Evolutionary conservation across 2,888 invertebrate species (phyloP).

Genomic region (Odontocerum albicorne): DNA sequence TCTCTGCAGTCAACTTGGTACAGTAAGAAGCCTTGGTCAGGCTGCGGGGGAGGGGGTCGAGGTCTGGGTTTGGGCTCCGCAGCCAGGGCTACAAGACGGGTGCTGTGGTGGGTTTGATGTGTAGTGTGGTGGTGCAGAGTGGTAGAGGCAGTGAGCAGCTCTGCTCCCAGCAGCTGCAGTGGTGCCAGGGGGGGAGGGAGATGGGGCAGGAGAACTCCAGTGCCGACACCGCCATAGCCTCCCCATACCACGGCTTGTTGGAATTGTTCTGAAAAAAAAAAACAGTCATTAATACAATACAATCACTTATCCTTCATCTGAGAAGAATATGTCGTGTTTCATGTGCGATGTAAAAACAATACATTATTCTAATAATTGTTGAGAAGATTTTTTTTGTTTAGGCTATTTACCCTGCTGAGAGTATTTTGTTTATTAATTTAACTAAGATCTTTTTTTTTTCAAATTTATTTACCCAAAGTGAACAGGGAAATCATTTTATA

Average conservation of each 20-base stretch:
- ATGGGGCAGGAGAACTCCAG: constrained; percentile 50
- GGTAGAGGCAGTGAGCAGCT: constrained; percentile 61
- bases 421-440: no score
- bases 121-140: constrained; percentile 65
- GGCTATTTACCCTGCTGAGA: no score
- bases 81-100: constrained; percentile 66
- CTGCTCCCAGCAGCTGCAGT: constrained; percentile 62
- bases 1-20: constrained; percentile 45
- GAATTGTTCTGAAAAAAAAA: constrained; percentile 58
- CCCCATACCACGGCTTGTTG: constrained; percentile 78
- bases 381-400: no score
- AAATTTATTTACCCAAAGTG: no score
- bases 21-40: constrained; percentile 39
- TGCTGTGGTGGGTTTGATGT: constrained; percentile 65
- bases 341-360: no score
- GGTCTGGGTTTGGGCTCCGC: constrained; percentile 59
- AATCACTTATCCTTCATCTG: no score
- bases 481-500: no score
- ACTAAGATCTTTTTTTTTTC: no score
- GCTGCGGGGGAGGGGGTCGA: constrained; percentile 52
- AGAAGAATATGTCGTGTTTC: no score
- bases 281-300: constrained; percentile 8
- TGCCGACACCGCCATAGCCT: constrained; percentile 57
- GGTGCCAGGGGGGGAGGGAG: constrained; percentile 67
- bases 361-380: no score